Evolutionary conservation across 2,888 invertebrate species (phyloP).

Genomic region (Aproaerema taeniolella): DNA sequence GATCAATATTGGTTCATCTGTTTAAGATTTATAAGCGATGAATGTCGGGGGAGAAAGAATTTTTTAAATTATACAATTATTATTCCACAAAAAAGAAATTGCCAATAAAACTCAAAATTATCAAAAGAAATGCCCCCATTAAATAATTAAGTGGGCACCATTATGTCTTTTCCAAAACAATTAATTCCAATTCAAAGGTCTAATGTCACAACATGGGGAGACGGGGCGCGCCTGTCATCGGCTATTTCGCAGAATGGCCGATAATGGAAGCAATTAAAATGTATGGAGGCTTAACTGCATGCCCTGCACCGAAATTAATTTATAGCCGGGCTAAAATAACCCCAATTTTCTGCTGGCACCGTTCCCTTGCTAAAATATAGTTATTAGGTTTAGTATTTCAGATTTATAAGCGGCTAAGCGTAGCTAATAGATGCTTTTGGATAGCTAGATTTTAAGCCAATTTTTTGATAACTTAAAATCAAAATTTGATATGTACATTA

Average conservation of each 20-base stretch:
- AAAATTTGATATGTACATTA: too few species aligned
- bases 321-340: constrained; percentile 67
- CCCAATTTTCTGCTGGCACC: constrained; percentile 38
- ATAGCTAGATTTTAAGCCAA: too few species aligned
- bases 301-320: constrained; percentile 72
- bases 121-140: too few species aligned
- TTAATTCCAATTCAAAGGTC: constrained; percentile 34
- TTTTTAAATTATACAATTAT: too few species aligned
- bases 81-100: too few species aligned
- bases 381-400: not conserved
- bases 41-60: too few species aligned
- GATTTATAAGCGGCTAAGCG: too few species aligned
- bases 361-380: not conserved
- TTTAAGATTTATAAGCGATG: too few species aligned
- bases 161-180: constrained; percentile 18
- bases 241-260: constrained; percentile 63
- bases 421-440: too few species aligned
- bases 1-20: too few species aligned
- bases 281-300: constrained; percentile 76
- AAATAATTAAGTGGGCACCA: constrained; percentile 8
- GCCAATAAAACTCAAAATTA: too few species aligned
- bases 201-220: constrained; percentile 40
- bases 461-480: too few species aligned
- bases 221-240: constrained; percentile 48
- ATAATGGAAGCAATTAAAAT: constrained; percentile 77